Base-by-base conservation (phyloP, 2,888 invertebrate genomes). In the Hirtodrosophila cameraria region DNA sequence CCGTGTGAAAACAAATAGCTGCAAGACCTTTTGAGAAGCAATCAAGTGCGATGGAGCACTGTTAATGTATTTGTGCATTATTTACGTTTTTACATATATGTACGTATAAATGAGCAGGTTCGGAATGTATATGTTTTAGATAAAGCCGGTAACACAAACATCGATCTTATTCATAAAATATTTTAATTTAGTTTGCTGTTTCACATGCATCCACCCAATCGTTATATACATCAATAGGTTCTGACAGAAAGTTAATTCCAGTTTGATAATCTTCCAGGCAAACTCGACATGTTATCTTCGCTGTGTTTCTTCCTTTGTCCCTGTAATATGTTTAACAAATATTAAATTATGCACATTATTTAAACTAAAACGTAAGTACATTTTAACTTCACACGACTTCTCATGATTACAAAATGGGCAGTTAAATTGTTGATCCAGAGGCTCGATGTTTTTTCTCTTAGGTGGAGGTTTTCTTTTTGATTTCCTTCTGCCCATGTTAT, bases 161-260 rank as follows among this genome's bases (percentile, higher is more conserved):
- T 6, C 11, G 3, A 15, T 11, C 8, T 23, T 46, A 9, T 20
- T 36, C 8, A 20, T 30, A 33, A 18, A 31, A 8, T 28, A 16
- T 20, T n/a, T n/a, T n/a, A 3, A 11, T 41, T 92, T 91, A 94
- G 91, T 97, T 99, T 53, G 98, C 99, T 83, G 93, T 94, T 93
- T 99, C 99, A 92, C 99, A 99, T 0, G 99, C 99, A 92, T 99
- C 99, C 62, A 99, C 98, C 99, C 99, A 99, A 90, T 99, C 99
- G 91, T 99, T 98, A 90, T 99, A 99, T 11, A 99, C 99, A 92
- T 99, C 99, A 75, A 99, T 95, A 4, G 99, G 96, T 91, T 99
- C 99, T 6, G 99, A 98, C 60, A 99, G 92, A 88, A 97, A 96
- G 92, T 98, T 99, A 73, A 99, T 98, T 23, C 95, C 95, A 0